Base-by-base conservation (phyloP, 2,888 invertebrate genomes). In the Drosophila algonquin region DNA sequence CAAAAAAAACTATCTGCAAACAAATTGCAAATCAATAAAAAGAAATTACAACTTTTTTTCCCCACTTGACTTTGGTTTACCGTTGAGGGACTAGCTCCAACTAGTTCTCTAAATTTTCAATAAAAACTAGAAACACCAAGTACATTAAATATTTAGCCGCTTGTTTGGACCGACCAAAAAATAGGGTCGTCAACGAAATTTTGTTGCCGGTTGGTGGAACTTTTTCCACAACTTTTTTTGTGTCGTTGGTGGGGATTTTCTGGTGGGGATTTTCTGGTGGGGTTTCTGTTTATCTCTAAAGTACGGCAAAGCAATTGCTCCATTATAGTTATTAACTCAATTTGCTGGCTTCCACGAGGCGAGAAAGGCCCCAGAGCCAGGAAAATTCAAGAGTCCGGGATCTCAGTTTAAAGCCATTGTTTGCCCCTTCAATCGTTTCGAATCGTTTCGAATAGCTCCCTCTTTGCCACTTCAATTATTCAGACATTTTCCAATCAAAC, bases 11-110 rank as follows among this genome's bases (percentile, higher is more conserved):
- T 53, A 63, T 61, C 73, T 82, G 69, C 86, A 77, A 88, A 86
- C 87, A 86, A 89, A 82, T 84, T 80, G 84, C 83, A 80, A 88
- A 85, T 85, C 84, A 89, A 85, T 85, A 84, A 72, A 58, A 73
- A 21, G 64, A 53, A 57, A 64, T 56, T 65, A 47, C 51, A 44
- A 30, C 54, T 47, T 56, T 62, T 65, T 65, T 53, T 55, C 64
- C 54, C 52, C 57, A 59, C 63, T 56, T 71, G 45, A 57, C 50
- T 73, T 62, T 57, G 32, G 18, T 70, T 73, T 70, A 47, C 60
- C 56, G 51, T 77, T 9, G 58, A 70, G 63, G 75, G 71, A 87
- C 7, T 85, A 73, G 24, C 0, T 87, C 85, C 87, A 87, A 87
- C 88, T 85, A 87, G 88, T 89, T 87, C 61, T 81, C 68, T 68